phyloP scores from a whole-genome alignment of 23 tunicate species.

The Aplidium turbinatum region DNA sequence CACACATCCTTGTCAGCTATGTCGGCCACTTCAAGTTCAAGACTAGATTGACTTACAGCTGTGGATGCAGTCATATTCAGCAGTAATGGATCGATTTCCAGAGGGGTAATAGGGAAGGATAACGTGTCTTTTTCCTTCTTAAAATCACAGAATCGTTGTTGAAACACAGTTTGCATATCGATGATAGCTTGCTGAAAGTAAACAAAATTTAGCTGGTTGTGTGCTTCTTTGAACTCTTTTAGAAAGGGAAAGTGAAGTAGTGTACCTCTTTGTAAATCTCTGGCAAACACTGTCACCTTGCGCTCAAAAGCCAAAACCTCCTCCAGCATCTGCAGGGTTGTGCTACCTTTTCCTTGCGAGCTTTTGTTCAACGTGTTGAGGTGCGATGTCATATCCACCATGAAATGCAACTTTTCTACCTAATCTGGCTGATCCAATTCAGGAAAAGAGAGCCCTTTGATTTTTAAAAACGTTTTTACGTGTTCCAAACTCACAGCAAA shows the following conservation, averaged over 20 bases:
- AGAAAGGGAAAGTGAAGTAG: conserved; percentile 32
- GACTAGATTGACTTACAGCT: conserved; percentile 43
- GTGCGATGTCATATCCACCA: conserved; percentile 37
- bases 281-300: conserved; percentile 38
- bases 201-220: conserved; percentile 27
- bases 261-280: conserved; percentile 47
- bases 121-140: conserved; percentile 40
- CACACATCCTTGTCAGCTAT: conserved; percentile 33
- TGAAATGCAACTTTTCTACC: conserved; percentile 38
- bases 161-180: conserved; percentile 33
- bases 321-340: conserved; percentile 39
- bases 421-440: conserved; percentile 46
- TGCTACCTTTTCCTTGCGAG: conserved; percentile 33
- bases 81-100: conserved; percentile 28
- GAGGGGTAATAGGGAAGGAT: conserved; percentile 32
- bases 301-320: conserved; percentile 36
- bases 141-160: conserved; percentile 37
- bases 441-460: conserved; percentile 34
- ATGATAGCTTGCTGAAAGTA: conserved; percentile 30
- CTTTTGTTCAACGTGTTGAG: conserved; percentile 38
- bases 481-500: conserved; percentile 39
- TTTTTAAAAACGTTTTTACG: conserved; percentile 28
- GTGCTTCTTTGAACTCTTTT: conserved; percentile 40
- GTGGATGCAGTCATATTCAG: conserved; percentile 31
- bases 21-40: conserved; percentile 50